Percentiles rank a stretch among this genome's conserved stretches.
Evolutionary conservation across 2,888 invertebrate species (phyloP).

Genomic region (Didymodactylos carnosus): DNA sequence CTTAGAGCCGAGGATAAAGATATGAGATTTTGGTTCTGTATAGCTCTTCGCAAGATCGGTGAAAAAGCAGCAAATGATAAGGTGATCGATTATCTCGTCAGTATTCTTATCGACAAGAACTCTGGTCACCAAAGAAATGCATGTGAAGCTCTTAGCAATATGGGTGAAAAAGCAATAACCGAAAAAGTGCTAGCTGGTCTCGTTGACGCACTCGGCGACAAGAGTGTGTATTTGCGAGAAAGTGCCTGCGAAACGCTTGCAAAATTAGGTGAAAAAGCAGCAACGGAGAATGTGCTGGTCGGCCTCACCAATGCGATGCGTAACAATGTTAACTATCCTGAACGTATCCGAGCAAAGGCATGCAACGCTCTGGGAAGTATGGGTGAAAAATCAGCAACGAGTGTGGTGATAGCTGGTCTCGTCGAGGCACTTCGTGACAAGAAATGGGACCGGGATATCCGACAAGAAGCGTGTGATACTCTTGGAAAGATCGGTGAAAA

Average conservation of each 20-base stretch:
- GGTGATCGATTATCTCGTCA: background rate
- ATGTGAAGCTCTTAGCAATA: background rate
- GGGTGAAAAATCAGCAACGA: background rate
- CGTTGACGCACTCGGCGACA: background rate
- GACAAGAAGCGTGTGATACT: background rate
- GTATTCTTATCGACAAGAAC: background rate
- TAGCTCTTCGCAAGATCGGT: background rate
- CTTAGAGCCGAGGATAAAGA: background rate
- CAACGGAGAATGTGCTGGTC: background rate
- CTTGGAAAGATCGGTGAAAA: background rate
- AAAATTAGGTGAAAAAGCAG: background rate
- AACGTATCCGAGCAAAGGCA: no score
- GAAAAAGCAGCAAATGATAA: background rate
- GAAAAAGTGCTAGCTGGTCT: background rate
- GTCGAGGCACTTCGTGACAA: background rate
- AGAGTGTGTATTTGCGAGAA: background rate
- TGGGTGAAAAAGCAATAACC: background rate
- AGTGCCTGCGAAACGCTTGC: background rate
- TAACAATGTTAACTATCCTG: no score
- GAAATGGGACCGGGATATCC: background rate
- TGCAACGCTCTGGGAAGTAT: background rate
- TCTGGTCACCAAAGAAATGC: background rate
- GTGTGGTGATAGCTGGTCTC: background rate
- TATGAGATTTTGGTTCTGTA: background rate
- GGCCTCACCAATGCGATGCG: background rate